Evolutionary conservation across 2,888 invertebrate genomes (phyloP).

Genomic region (Villa cingulata): DNA sequence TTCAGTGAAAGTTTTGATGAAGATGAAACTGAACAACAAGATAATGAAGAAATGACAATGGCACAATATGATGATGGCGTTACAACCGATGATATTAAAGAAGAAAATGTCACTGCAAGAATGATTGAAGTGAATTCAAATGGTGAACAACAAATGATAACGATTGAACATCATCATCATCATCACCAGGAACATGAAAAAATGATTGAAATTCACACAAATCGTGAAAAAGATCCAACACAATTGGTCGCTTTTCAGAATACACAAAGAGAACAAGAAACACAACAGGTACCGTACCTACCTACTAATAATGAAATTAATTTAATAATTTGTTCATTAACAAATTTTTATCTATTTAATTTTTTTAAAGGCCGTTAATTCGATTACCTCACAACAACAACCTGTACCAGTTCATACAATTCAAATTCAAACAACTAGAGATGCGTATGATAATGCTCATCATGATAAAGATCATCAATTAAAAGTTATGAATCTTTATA

Average conservation of each 20-base stretch:
- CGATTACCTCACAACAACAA: background rate
- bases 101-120: background rate
- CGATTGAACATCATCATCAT: background rate
- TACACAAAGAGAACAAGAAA: background rate
- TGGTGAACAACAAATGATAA: background rate
- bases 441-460: background rate
- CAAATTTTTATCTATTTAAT: no score
- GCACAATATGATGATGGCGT: background rate
- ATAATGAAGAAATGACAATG: background rate
- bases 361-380: background rate
- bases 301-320: no score
- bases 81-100: background rate
- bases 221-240: background rate
- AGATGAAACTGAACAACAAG: background rate
- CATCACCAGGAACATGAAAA: no score
- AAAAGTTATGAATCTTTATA: constrained; percentile 1
- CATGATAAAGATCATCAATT: constrained; percentile 3
- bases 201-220: background rate
- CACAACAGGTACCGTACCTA: background rate
- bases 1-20: background rate
- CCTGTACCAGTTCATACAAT: background rate
- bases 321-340: no score
- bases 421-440: background rate
- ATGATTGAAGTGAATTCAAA: background rate
- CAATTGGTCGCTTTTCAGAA: background rate